phyloP scores from a whole-genome alignment of 2,888 invertebrate species.

The Idaea aversata region DNA sequence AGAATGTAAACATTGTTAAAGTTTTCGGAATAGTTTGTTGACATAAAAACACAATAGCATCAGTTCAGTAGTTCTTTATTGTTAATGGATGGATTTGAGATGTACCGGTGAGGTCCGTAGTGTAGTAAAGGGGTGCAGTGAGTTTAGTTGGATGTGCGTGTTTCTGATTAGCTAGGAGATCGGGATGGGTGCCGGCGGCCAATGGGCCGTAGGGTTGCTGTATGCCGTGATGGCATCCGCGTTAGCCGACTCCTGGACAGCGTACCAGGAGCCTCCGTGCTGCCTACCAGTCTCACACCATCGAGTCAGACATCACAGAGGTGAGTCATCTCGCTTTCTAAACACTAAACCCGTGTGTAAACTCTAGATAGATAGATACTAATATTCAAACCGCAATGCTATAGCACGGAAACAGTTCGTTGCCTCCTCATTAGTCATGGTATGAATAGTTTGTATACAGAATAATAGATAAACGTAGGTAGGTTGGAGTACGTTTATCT shows the following conservation, averaged over 20 bases:
- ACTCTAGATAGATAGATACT: not conserved
- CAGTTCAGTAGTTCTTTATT: constrained; percentile 22
- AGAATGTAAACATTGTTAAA: constrained; percentile 64
- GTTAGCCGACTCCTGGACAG: constrained; percentile 83
- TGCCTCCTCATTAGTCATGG: constrained; percentile 41
- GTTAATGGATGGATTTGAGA: constrained; percentile 45
- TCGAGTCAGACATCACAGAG: constrained; percentile 83
- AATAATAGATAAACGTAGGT: not conserved
- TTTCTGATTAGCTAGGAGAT: constrained; percentile 33
- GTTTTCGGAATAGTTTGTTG: constrained; percentile 65
- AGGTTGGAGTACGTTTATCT: not conserved
- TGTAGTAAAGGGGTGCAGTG: constrained; percentile 39
- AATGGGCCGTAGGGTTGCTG: constrained; percentile 58
- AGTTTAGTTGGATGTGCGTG: constrained; percentile 54
- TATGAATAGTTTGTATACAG: not conserved
- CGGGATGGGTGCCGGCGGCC: constrained; percentile 50
- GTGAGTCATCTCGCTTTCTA: constrained; percentile 51
- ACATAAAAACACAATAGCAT: constrained; percentile 41
- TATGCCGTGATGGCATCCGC: constrained; percentile 67
- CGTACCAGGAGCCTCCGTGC: constrained; percentile 84
- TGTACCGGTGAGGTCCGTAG: constrained; percentile 36
- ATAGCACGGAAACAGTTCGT: constrained; percentile 36
- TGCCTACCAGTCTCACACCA: constrained; percentile 81
- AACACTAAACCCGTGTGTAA: not conserved
- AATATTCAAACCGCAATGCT: not conserved